phyloP scores from a whole-genome alignment of 2,113 vertebrate species.

The Campylorhamphus procurvoides region DNA sequence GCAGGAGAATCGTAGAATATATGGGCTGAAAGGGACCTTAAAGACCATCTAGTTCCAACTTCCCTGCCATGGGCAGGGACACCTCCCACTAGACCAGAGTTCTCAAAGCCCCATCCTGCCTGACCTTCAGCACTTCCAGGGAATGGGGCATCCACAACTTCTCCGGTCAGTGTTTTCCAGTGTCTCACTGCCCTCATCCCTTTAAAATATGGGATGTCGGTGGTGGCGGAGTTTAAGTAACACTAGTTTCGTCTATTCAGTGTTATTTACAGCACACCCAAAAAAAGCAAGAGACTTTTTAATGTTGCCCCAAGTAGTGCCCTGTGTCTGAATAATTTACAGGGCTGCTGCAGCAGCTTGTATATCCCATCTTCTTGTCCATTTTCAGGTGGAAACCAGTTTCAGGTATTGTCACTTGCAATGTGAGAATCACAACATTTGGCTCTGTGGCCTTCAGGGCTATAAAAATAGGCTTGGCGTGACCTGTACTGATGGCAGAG shows the following conservation, averaged over 20 bases:
- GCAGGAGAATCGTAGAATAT: neutral
- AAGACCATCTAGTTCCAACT: neutral
- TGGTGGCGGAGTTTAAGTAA: neutral
- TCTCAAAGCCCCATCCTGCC: accelerated
- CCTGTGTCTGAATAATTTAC: neutral
- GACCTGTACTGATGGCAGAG: neutral
- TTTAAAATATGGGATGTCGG: neutral
- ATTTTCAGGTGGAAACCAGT: constrained; percentile 2
- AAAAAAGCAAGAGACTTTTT: neutral
- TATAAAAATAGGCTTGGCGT: constrained; percentile 29
- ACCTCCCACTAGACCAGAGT: neutral
- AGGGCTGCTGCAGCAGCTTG: neutral
- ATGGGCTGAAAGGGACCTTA: neutral
- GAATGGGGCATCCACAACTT: accelerated
- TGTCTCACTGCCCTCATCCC: neutral
- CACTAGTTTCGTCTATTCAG: accelerated
- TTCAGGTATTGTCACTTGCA: constrained; percentile 22
- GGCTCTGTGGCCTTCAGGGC: neutral
- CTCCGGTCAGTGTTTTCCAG: neutral
- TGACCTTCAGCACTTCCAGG: neutral
- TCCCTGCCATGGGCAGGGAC: neutral
- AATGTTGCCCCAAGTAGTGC: neutral
- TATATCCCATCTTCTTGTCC: neutral
- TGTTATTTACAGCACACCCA: neutral
- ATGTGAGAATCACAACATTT: neutral